Base-by-base conservation (phyloP, 35 echinoderm and acorn worm genomes). In the Strongylocentrotus purpuratus region DNA sequence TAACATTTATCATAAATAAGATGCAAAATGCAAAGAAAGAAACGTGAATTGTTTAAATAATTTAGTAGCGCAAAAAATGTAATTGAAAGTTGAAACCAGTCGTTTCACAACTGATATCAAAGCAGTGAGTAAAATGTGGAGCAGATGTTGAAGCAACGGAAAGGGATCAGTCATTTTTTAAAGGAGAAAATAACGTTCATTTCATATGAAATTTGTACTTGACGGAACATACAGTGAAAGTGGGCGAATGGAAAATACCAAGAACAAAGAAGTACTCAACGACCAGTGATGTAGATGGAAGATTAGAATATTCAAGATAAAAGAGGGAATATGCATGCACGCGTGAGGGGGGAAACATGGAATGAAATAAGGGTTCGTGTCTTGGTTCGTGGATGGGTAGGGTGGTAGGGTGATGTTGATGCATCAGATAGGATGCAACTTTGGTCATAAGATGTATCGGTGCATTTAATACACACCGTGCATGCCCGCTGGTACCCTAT, bases 371-470 rank as follows among this genome's bases (percentile, higher is more conserved):
- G 65, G 65, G 65, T 78, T 78, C 65, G 20, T 59, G 52, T 59
- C 7, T 59, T 12, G 52, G 52, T 59, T 59, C 11, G 17, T 78
- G 7, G 28, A 78, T 22, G 25, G 65, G 5, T 78, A 78, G 7
- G 65, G 65, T 78, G 22, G 65, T n/a, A 18, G 28, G 65, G 65
- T 78, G 65, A 78, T 78, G 18, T 78, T 78, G 65, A 78, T 78
- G 65, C 28, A 78, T 78, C 65, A 4, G 20, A 28, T 18, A 78
- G 65, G 65, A 78, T 78, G 65, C 4, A 78, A n/a, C 65, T 78
- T 78, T 78, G 25, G 65, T 78, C 65, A 78, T 78, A 78, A 78
- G 65, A 78, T 78, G 65, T 78, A 78, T 78, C 22, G 65, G 65
- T 78, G 65, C 65, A 78, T 78, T 78, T 78, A 78, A 15, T 78